phyloP scores from a whole-genome alignment of 1,140 invertebrate genomes.

The Marisa cornuarietis region DNA sequence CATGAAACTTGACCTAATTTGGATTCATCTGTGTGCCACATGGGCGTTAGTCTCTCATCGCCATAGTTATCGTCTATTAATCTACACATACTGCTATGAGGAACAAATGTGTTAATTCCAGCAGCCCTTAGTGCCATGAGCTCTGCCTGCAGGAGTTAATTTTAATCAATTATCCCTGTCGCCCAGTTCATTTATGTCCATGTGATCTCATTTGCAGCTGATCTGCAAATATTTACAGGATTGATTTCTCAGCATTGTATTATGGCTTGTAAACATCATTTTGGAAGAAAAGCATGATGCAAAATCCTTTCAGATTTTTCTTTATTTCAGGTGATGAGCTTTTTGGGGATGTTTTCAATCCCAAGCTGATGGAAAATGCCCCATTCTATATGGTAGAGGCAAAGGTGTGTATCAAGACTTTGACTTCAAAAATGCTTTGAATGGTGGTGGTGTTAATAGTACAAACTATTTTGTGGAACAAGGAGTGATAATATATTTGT shows the following conservation, averaged over 20 bases:
- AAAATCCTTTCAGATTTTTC: too few relatives aligned
- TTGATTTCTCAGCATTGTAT: too few relatives aligned
- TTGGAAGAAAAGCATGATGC: too few relatives aligned
- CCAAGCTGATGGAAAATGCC: not conserved
- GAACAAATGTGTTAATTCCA: too few relatives aligned
- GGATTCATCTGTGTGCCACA: too few relatives aligned
- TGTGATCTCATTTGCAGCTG: not conserved
- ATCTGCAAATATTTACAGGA: too few relatives aligned
- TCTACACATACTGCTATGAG: too few relatives aligned
- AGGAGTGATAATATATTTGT: not conserved
- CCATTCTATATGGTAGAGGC: not conserved
- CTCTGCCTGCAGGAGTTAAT: not conserved
- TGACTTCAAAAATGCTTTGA: not conserved
- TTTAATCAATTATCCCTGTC: not conserved
- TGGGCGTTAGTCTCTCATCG: too few relatives aligned
- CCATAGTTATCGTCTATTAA: too few relatives aligned
- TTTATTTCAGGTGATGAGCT: constrained; percentile 11
- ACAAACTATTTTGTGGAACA: not conserved
- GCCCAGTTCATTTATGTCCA: not conserved
- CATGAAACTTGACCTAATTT: too few relatives aligned
- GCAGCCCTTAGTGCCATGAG: not conserved
- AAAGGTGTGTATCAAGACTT: not conserved
- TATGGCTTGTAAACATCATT: too few relatives aligned
- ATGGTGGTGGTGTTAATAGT: not conserved
- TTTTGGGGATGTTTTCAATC: not conserved